These are phyloP conservation scores for Morphnarchus princeps DNA, from an alignment of 2,113 vertebrate genomes.

Conservation along the genomic window DNA sequence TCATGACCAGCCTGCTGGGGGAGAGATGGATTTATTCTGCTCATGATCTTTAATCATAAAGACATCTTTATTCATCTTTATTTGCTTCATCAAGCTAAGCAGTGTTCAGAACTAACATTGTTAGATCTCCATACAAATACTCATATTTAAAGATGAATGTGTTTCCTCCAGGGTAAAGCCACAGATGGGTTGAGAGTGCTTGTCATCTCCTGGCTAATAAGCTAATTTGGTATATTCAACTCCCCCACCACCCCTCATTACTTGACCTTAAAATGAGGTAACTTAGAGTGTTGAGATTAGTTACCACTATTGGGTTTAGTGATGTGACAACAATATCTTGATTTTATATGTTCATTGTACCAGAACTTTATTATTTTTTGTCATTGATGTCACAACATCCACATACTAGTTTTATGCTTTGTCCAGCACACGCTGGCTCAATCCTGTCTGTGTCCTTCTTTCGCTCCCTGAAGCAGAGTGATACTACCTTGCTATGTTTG, in stretches of 20 bases:
- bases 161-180: background rate
- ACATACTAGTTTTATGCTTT: background rate
- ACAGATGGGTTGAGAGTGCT: background rate
- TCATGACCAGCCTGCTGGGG: background rate
- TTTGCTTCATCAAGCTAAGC: constrained; percentile 14
- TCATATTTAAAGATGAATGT: background rate
- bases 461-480: background rate
- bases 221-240: background rate
- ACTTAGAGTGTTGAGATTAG: background rate
- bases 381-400: background rate
- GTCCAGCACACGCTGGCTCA: background rate
- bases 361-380: background rate
- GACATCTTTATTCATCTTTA: background rate
- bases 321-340: background rate
- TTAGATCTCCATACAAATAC: background rate
- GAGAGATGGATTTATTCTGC: background rate
- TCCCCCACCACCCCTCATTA: background rate
- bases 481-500: background rate
- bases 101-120: background rate
- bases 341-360: background rate
- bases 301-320: background rate
- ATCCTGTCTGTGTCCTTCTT: background rate
- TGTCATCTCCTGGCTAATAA: background rate
- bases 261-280: background rate
- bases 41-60: background rate